Conservation (phyloP, 2,113 vertebrate species). For the Acanthochromis polyacanthus region DNA sequence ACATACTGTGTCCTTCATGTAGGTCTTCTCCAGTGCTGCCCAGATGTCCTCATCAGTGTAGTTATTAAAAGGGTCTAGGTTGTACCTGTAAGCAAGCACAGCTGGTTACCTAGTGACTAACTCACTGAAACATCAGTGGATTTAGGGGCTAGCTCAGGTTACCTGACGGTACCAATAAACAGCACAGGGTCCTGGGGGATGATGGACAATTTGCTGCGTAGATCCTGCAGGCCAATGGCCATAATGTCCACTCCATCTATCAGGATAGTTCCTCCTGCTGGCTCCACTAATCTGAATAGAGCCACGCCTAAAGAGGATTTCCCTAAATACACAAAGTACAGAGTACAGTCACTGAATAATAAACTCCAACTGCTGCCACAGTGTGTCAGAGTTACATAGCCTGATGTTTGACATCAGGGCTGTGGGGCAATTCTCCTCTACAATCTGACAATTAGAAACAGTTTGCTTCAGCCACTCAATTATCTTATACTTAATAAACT, state of each 20-base stretch:
- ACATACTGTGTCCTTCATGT: conserved; percentile 84
- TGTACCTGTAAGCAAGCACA: conserved; percentile 77
- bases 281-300: conserved; percentile 86
- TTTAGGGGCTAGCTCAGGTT: not conserved
- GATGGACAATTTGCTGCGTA: conserved; percentile 86
- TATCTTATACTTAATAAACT: not conserved
- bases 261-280: conserved; percentile 80
- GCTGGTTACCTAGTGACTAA: not conserved
- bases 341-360: not conserved
- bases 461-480: not conserved
- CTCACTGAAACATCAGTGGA: not conserved
- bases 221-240: conserved; percentile 82
- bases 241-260: conserved; percentile 84
- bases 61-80: conserved; percentile 83
- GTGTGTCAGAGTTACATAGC: not conserved
- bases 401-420: not conserved
- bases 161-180: conserved; percentile 88
- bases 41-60: conserved; percentile 84
- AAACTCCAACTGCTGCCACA: not conserved
- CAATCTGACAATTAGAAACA: not conserved
- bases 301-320: conserved; percentile 87
- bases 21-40: conserved; percentile 85
- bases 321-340: conserved; percentile 72
- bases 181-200: conserved; percentile 89
- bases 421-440: not conserved